Evolutionary conservation across 2,113 vertebrate species (phyloP), one percentile per base, ranked within the genome.

Genomic region (Psephotus haematonotus): DNA sequence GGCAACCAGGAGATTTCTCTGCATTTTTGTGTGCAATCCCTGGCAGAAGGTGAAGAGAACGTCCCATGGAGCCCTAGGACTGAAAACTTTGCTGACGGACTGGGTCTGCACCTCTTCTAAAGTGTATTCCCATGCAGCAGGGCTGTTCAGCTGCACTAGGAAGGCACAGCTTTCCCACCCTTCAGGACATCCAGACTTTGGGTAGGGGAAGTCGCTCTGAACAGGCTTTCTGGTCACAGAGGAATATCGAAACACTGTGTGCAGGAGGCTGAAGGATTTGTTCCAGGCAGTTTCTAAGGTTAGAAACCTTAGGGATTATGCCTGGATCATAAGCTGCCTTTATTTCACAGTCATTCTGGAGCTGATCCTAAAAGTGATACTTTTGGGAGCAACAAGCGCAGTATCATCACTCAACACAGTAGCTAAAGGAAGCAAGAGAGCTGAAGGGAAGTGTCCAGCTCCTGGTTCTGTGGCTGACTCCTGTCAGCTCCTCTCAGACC

Each of bases 351-450:
- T 82, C 59, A 50, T 86, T 80, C 88, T 96, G 96, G 94, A 95
- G 74, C 71, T 47, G 68, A 53, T 94, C 93, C 88, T 96, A 89
- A 87, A 95, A 96, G 86, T 5, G 29, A 91, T 82, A 74, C 93
- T 93, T 95, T 55, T 69, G 91, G 92, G 91, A 96, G 81, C 90
- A 95, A 90, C 84, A 74, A 95, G 85, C 37, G 63, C 29, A 95
- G 75, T 79, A 92, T 92, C 93, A 91, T 89, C 91, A 76, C 83
- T 94, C 83, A 94, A 43, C 70, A 96, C 91, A 88, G 96, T 95
- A 95, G 95, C 95, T 91, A 63, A 91, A 89, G 92, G 83, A 94
- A 93, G 52, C 49, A 55, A 93, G 88, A 57, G n/a, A 71, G 82
- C 52, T 71, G 74, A 88, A 89, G 72, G 47, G 52, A 86, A 88